Evolutionary conservation across 2,888 invertebrate species (phyloP), one percentile per base, ranked within the genome.

Genomic region (Pharmacophagus antenor): DNA sequence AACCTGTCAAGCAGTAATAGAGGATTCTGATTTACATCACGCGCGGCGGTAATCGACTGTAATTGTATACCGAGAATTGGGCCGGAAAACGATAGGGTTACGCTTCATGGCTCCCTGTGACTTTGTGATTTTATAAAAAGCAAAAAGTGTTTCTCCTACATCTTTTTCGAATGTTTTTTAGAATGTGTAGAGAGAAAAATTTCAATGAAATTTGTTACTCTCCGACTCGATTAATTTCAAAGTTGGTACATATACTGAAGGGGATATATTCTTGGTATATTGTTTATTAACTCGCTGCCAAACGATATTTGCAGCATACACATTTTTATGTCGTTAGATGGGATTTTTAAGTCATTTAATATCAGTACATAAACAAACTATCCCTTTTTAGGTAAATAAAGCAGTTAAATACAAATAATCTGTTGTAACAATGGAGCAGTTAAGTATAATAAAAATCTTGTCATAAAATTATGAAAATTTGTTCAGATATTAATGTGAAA

Each of bases 51-150:
- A 57, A 61, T 61, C 72, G 67, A 73, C 74, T 65, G 77, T 88
- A 88, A 89, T 89, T 88, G 84, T 75, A 78, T 88, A 82, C 85
- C 80, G 76, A 84, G 87, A 87, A 85, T 70, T 70, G 79, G 77
- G 76, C 71, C 80, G 82, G 83, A 81, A 82, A 85, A 84, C 74
- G 80, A 76, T 74, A 76, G 79, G 76, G 80, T 81, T 85, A 83
- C 84, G 84, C 79, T 83, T 77, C 70, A 79, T 74, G 78, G 77
- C 72, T 68, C 75, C 77, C 79, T 77, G 78, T 87, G 84, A 85
- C 81, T 81, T 72, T 69, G 81, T 81, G 64, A 74, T 80, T 83
- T 81, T 70, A 64, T 68, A 41, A 27, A 48, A 46, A 50, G 46
- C 25, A 72, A 77, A 79, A 79, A 77, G 69, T 77, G 70, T 55